Evolutionary conservation across 1,140 invertebrate species (phyloP), one percentile per base, ranked within the genome.

Genomic region (Cyphomyrmex costatus): DNA sequence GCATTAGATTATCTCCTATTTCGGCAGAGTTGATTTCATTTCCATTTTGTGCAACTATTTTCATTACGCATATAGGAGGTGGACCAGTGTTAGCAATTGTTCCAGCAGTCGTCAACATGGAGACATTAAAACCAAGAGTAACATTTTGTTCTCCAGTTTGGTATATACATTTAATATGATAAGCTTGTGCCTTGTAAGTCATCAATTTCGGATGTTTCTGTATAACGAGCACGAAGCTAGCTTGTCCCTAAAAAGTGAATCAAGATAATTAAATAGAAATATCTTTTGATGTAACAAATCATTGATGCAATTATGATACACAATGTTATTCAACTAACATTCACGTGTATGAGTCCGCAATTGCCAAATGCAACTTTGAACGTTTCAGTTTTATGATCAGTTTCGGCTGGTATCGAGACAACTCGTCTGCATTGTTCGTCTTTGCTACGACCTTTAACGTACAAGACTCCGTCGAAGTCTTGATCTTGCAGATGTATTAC

Each of bases 31-130:
- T 98, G 30, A 99, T 98, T 94, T 98, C 98, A 91, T 97, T 97
- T 14, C 98, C 98, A 71, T 97, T 97, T 49, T 97, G 96, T 16
- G 98, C 98, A 5, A 98, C 98, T 79, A 99, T 99, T 90, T 97
- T 97, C 98, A 99, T 99, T 61, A 97, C 96, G 94, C 98, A 99
- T 6, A 97, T 98, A 2, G 98, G 98, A 70, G 98, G 98, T 61
- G 98, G 98, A 46, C 98, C 98, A 5, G 98, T 99, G 91, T 99
- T 99, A 10, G 98, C 98, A 90, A 99, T 99, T 0, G 98, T 99
- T 36, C 98, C 98, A 3, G 98, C 98, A 4, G 98, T 99, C 0
- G 98, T 99, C 71, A 99, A 95, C 98, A 99, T 99, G 0, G 98
- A 98, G 0, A 99, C 98, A 91, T 99, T 99, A 93, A 99, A 99